These are phyloP conservation scores for Heliangelus exortis DNA, from an alignment of 2,797 vertebrate genomes.

Conservation along the genomic window DNA sequence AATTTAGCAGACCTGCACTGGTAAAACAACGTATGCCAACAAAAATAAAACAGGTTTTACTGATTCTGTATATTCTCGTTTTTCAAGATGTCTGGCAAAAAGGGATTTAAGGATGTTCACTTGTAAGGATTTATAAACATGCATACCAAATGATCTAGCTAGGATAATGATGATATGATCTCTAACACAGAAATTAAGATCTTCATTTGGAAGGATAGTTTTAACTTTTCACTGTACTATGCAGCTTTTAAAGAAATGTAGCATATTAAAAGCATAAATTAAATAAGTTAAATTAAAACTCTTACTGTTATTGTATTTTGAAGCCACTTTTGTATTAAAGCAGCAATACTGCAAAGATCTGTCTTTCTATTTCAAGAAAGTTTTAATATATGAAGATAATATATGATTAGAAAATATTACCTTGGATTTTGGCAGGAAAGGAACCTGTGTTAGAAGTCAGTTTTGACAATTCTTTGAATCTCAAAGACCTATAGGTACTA, in stretches of 20 bases:
- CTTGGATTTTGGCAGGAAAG: conserved; percentile 40
- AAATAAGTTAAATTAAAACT: conserved; percentile 5
- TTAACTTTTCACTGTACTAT: not conserved
- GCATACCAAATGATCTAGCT: not conserved
- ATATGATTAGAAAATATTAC: conserved; percentile 44
- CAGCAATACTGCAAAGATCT: not conserved
- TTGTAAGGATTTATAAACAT: not conserved
- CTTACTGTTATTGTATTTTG: not conserved
- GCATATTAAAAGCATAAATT: not conserved
- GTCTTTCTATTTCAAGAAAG: conserved; percentile 33
- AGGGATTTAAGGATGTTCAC: not conserved
- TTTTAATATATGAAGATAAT: conserved; percentile 42
- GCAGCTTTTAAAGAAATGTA: not conserved
- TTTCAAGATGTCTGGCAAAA: not conserved
- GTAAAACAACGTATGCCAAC: not conserved
- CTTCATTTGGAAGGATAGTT: not conserved
- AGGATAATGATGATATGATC: not conserved
- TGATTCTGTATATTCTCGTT: not conserved
- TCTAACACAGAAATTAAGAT: not conserved
- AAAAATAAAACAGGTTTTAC: not conserved
- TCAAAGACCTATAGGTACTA: conserved; percentile 46
- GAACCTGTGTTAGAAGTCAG: conserved; percentile 40
- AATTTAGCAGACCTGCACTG: not conserved
- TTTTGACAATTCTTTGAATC: conserved; percentile 69
- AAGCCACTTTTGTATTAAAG: not conserved